Evolutionary conservation across 2,113 vertebrate species (phyloP).

Genomic region (Rhea americana): DNA sequence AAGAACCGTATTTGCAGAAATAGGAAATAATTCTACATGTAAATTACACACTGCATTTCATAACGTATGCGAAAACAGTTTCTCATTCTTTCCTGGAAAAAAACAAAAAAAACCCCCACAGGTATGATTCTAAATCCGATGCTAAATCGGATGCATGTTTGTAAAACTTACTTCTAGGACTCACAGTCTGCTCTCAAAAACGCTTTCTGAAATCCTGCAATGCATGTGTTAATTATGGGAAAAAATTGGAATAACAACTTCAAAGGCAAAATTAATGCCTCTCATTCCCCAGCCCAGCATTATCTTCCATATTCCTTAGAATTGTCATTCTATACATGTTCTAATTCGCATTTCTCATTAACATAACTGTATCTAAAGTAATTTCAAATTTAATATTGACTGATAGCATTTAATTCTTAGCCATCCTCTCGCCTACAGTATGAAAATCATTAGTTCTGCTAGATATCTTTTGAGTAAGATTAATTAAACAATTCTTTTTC

Average conservation of each 20-base stretch:
- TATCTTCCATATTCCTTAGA: neutral
- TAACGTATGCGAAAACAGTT: neutral
- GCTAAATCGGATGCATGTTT: neutral
- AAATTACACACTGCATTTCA: neutral
- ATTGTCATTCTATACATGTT: neutral
- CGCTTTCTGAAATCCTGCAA: neutral
- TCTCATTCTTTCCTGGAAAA: neutral
- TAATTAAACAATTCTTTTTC: neutral
- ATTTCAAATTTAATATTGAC: neutral
- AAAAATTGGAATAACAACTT: neutral
- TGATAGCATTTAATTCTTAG: neutral
- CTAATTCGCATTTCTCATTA: neutral
- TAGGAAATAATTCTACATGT: neutral
- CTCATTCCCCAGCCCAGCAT: neutral
- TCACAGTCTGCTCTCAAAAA: neutral
- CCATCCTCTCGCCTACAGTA: neutral
- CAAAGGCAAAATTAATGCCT: neutral
- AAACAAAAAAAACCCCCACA: neutral
- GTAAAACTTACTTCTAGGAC: neutral
- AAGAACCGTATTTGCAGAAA: neutral
- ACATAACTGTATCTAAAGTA: neutral
- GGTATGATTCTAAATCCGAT: neutral
- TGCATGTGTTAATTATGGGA: neutral
- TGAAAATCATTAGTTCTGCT: neutral
- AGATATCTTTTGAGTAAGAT: neutral